Conservation (phyloP, 2,888 invertebrate genomes). For the Pristionchus maxplancki region DNA sequence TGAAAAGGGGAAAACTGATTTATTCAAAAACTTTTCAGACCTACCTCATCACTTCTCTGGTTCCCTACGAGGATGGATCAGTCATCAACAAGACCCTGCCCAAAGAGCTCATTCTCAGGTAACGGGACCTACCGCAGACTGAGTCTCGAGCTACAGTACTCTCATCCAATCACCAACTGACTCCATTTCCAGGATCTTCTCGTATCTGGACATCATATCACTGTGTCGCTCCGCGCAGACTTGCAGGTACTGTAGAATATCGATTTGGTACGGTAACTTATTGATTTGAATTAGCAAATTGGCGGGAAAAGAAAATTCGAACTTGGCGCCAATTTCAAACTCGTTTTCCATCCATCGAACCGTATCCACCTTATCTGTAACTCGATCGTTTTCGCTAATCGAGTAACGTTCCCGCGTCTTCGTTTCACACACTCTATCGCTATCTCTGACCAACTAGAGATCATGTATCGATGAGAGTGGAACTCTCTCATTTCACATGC, state of each 20-base stretch:
- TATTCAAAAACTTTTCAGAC: slow-evolving; percentile 62
- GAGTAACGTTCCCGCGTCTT: too few relatives aligned
- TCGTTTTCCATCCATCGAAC: neutral
- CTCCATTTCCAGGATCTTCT: slow-evolving; percentile 85
- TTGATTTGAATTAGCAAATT: too few relatives aligned
- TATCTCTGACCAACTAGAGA: too few relatives aligned
- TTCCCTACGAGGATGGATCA: slow-evolving; percentile 57
- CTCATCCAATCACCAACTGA: neutral
- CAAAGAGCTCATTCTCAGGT: slow-evolving; percentile 90
- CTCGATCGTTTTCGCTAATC: too few relatives aligned
- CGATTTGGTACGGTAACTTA: too few relatives aligned
- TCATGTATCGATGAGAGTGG: neutral
- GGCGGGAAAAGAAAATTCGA: too few relatives aligned
- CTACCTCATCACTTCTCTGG: slow-evolving; percentile 75
- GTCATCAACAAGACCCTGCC: slow-evolving; percentile 93
- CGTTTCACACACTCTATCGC: too few relatives aligned
- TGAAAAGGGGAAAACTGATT: neutral
- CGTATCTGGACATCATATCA: slow-evolving; percentile 95
- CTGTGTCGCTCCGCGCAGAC: slow-evolving; percentile 83
- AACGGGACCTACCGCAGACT: too few relatives aligned
- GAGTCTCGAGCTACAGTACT: neutral
- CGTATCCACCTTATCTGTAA: neutral
- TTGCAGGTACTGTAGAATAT: slow-evolving; percentile 56
- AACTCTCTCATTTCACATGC: neutral
- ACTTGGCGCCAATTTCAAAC: neutral